phyloP scores from a whole-genome alignment of 2,888 invertebrate species.

The Megaustenia siamemsis region DNA sequence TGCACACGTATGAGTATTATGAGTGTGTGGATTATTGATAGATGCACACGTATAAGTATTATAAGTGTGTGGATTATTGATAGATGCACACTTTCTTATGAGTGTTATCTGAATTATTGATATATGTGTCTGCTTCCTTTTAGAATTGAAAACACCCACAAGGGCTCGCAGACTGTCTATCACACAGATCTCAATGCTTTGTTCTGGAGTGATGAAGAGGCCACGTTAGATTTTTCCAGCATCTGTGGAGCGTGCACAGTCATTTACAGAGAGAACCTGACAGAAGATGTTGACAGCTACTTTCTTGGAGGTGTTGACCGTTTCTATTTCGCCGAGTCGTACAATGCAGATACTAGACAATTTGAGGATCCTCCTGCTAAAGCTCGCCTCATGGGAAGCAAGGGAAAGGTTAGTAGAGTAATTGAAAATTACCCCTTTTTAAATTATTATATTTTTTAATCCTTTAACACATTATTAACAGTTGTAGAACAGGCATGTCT shows the following conservation, averaged over 20 bases:
- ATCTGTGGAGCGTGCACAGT: conserved; percentile 87
- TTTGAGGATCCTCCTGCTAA: conserved; percentile 85
- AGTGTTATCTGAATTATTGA: no score
- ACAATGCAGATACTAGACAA: conserved; percentile 83
- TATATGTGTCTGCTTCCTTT: no score
- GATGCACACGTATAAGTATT: no score
- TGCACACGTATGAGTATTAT: no score
- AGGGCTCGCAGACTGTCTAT: conserved; percentile 82
- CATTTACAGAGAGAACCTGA: conserved; percentile 84
- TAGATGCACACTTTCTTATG: no score
- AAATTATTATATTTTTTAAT: background rate
- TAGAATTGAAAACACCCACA: conserved; percentile 88
- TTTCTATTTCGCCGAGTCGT: conserved; percentile 87
- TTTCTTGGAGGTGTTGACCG: conserved; percentile 84
- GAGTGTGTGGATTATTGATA: no score
- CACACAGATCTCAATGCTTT: conserved; percentile 87
- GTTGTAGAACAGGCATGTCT: no score
- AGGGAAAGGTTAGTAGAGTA: conserved; percentile 82
- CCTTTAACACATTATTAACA: no score
- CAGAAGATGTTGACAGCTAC: conserved; percentile 83
- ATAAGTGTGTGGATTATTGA: no score
- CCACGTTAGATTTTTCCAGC: conserved; percentile 63
- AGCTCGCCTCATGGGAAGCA: conserved; percentile 84
- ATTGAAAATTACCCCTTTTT: background rate
- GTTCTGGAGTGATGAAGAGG: conserved; percentile 87